Conservation (phyloP, 2,797 vertebrate species). For the Podargus strigoides region DNA sequence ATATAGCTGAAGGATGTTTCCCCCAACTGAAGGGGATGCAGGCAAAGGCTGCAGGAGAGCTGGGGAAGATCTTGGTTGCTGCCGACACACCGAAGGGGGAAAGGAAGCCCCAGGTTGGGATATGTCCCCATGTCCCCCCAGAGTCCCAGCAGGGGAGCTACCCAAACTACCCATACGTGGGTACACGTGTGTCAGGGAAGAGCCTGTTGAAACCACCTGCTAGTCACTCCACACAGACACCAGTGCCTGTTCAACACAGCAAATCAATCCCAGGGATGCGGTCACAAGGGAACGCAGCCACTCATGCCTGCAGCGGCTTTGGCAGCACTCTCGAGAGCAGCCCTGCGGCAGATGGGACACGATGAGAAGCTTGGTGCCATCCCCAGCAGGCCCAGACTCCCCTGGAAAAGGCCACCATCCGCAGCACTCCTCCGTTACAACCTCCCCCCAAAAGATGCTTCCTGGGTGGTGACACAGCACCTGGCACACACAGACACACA, state of each 20-base stretch:
- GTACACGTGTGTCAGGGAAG: accelerated
- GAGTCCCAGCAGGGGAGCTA: not conserved
- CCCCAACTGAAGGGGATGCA: accelerated
- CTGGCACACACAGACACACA: not conserved
- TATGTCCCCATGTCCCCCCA: accelerated
- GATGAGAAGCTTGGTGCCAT: not conserved
- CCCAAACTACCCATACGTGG: accelerated
- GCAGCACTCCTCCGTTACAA: not conserved
- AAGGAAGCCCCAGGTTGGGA: not conserved
- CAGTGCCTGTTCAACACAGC: not conserved
- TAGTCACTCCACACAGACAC: accelerated
- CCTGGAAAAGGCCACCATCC: not conserved
- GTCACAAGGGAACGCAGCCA: accelerated
- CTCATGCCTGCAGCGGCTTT: not conserved
- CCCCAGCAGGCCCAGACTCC: not conserved
- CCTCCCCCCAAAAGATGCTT: accelerated
- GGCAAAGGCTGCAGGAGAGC: not conserved
- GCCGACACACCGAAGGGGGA: not conserved
- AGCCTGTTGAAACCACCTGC: not conserved
- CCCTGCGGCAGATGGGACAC: not conserved
- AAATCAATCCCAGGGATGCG: not conserved
- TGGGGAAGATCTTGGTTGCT: not conserved
- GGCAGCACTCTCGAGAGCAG: not conserved
- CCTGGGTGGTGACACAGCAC: not conserved
- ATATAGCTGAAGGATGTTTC: not conserved